phyloP scores from a whole-genome alignment of 2,888 invertebrate genomes.

The Protophormia terraenovae region DNA sequence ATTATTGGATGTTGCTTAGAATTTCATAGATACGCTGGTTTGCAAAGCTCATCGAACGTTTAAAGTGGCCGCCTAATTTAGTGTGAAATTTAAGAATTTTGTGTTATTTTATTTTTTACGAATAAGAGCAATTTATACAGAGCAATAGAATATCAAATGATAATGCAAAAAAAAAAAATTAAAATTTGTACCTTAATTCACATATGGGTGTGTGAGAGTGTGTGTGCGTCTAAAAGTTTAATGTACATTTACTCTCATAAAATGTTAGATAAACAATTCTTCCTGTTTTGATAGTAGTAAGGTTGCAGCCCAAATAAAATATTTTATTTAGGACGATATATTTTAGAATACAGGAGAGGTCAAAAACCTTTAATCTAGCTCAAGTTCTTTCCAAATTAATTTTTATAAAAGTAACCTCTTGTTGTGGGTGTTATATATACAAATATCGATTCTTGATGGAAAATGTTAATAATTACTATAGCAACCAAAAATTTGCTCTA shows the following conservation, averaged over 20 bases:
- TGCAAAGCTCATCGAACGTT: slow-evolving; percentile 53
- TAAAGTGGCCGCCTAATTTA: slow-evolving; percentile 68
- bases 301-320: not conserved
- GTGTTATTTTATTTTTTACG: slow-evolving; percentile 3
- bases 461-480: too few relatives aligned
- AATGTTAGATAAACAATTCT: slow-evolving; percentile 33
- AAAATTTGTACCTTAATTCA: not conserved
- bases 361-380: not conserved
- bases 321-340: not conserved
- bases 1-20: slow-evolving; percentile 66
- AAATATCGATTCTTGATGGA: too few relatives aligned
- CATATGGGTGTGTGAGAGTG: not conserved
- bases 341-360: not conserved
- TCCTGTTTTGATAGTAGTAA: slow-evolving; percentile 54
- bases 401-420: too few relatives aligned
- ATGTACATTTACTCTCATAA: slow-evolving; percentile 20
- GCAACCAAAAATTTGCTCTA: too few relatives aligned
- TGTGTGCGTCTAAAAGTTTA: not conserved
- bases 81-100: slow-evolving; percentile 66
- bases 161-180: slow-evolving; percentile 25
- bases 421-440: too few relatives aligned
- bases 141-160: slow-evolving; percentile 49
- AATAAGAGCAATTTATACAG: slow-evolving; percentile 43
- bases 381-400: too few relatives aligned
- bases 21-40: slow-evolving; percentile 61